A percentile compares a stretch with the other conserved stretches of the same genome.
These are phyloP conservation scores for Neotoma lepida DNA, from an alignment of 2,113 vertebrate genomes.

Conservation along the genomic window DNA sequence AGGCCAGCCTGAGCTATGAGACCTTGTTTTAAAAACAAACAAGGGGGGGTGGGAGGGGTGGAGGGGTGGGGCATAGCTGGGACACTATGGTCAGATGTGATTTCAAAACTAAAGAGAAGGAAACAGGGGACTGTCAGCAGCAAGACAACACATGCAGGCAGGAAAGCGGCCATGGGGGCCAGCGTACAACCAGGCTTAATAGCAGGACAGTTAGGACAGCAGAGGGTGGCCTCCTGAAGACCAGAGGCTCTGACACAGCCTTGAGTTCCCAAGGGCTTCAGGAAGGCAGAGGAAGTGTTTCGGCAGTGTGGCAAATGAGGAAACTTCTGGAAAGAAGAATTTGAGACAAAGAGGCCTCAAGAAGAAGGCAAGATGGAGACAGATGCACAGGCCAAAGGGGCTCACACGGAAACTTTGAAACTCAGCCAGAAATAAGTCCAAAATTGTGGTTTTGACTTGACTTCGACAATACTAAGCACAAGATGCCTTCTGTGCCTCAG, in stretches of 20 bases:
- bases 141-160: background rate
- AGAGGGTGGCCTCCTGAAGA: background rate
- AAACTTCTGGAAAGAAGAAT: background rate
- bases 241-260: background rate
- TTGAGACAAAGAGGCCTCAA: background rate
- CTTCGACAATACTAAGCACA: background rate
- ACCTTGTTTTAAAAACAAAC: background rate
- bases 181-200: background rate
- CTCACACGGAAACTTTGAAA: slow-evolving; percentile 9
- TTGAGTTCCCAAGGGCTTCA: background rate
- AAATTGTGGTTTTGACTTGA: background rate
- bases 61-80: background rate
- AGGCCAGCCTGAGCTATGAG: background rate
- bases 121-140: background rate
- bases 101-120: slow-evolving; percentile 47
- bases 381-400: background rate
- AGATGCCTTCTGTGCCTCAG: background rate
- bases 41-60: background rate
- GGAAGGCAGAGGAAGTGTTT: background rate
- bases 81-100: background rate
- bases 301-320: too few species aligned
- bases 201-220: background rate
- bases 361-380: background rate
- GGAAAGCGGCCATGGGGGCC: background rate
- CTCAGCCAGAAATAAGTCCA: background rate